Evolutionary conservation across 2,797 vertebrate species (phyloP), one percentile per base, ranked within the genome.

Genomic region (Tiaroga cobitis): DNA sequence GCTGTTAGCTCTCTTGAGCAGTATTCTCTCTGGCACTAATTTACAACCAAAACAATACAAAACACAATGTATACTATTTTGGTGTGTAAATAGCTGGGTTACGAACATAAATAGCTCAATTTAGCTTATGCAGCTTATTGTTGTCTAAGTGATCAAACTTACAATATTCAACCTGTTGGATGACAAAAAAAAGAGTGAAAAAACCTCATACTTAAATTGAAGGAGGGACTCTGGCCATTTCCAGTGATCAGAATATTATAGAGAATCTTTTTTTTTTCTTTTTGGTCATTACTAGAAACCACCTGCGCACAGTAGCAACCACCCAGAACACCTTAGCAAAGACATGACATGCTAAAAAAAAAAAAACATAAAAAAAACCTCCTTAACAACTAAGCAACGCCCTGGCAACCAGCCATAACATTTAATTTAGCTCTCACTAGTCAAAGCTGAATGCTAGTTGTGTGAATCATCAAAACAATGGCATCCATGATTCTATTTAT

Each of bases 371-470:
- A 5, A 8, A 68, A 68, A 2, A 69, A n/a, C n/a, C n/a, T n/a
- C 24, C 13, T 26, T 46, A 72, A 72, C 24, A 26, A 46, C 69
- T 11, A 32, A 32, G 18, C 46, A 74, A 32, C 5, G 24, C 16
- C 46, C 9, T 74, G 21, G 46, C 16, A 51, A 74, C 72, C 49
- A 56, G 10, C 34, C 21, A 41, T 37, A 19, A 61, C 43, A 84
- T 61, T 84, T 79, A 87, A 56, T 32, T 74, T 65, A 37, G 67
- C 61, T 81, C 80, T 67, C 85, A 67, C 56, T 85, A 81, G 85
- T 87, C 67, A 79, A 65, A 80, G 32, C 37, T 79, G 70, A 86
- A 84, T 84, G 73, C 65, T 84, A 72, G 51, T 43, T 79, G 54
- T 32, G 65, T 37, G 43, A 85, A 67, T 56, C 75, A 82, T 82